phyloP scores from a whole-genome alignment of 2,113 vertebrate species.

The Ariopsis seemanni region DNA sequence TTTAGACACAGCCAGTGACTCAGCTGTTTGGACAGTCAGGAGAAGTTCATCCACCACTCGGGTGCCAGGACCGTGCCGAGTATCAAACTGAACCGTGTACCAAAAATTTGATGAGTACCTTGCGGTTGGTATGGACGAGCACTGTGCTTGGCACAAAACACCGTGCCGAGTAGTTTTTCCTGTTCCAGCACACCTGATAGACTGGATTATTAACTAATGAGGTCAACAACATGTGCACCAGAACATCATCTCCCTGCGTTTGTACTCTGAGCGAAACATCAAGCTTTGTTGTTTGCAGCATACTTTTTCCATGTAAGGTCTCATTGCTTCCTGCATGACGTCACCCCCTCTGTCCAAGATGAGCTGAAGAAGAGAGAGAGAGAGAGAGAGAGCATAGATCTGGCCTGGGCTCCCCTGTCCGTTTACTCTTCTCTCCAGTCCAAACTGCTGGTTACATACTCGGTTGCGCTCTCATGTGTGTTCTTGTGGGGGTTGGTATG shows the following conservation, averaged over 20 bases:
- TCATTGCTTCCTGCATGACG: conserved; percentile 23
- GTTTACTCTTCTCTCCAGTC: conserved; percentile 32
- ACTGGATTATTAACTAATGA: conserved; percentile 1
- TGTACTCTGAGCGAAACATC: not conserved
- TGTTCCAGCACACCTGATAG: conserved; percentile 2
- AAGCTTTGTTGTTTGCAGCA: not conserved
- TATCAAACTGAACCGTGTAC: not conserved
- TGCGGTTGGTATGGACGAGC: not conserved
- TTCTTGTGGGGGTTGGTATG: conserved; percentile 14
- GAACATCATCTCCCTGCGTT: not conserved
- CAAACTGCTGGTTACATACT: conserved; percentile 26
- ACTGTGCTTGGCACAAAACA: not conserved
- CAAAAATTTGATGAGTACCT: not conserved
- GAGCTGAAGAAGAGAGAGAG: not conserved
- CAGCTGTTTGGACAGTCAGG: not conserved
- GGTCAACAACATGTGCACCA: not conserved
- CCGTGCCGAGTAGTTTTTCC: not conserved
- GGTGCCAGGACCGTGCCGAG: not conserved
- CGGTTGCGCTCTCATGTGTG: conserved; percentile 11
- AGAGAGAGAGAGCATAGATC: not conserved
- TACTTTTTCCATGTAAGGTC: conserved; percentile 43
- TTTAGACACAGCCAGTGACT: not conserved
- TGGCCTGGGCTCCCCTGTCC: not conserved
- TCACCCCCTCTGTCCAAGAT: conserved; percentile 9
- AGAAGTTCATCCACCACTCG: not conserved